Conservation (phyloP, 2,797 vertebrate species). For the Synanceia verrucosa region DNA sequence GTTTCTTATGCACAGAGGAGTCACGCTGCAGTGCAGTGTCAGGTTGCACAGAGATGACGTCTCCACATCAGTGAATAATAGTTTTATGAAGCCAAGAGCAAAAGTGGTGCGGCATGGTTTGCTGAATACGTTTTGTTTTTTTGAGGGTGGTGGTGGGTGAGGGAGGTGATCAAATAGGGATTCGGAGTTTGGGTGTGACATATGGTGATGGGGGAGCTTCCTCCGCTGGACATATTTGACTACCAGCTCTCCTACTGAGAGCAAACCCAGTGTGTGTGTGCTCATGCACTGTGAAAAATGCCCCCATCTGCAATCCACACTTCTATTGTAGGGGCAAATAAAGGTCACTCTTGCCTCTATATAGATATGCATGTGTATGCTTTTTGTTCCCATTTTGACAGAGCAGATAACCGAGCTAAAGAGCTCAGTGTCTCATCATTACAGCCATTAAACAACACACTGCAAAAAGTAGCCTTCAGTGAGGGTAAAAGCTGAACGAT, state of each 20-base stretch:
- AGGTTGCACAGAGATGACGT: constrained; percentile 34
- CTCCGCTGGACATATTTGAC: constrained; percentile 68
- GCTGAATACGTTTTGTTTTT: not conserved
- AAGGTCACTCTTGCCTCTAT: constrained; percentile 53
- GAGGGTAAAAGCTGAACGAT: constrained; percentile 13
- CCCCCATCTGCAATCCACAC: constrained; percentile 65
- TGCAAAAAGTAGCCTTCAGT: constrained; percentile 25
- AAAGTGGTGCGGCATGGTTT: not conserved
- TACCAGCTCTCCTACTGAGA: constrained; percentile 51
- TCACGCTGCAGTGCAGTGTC: constrained; percentile 12
- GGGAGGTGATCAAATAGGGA: constrained; percentile 8
- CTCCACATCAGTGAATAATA: constrained; percentile 1
- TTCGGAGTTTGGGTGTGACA: constrained; percentile 48
- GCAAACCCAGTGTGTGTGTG: constrained; percentile 38
- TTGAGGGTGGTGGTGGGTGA: not conserved
- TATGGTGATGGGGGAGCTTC: constrained; percentile 68
- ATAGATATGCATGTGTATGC: not conserved
- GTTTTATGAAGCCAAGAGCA: not conserved
- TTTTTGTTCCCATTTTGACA: constrained; percentile 22
- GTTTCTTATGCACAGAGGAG: constrained; percentile 27
- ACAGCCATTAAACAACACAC: constrained; percentile 8
- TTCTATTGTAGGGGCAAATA: constrained; percentile 50
- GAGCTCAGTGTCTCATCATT: constrained; percentile 32
- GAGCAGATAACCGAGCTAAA: constrained; percentile 18
- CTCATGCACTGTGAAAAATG: constrained; percentile 54